phyloP scores from a whole-genome alignment of 2,797 vertebrate genomes.

The Labroides dimidiatus region DNA sequence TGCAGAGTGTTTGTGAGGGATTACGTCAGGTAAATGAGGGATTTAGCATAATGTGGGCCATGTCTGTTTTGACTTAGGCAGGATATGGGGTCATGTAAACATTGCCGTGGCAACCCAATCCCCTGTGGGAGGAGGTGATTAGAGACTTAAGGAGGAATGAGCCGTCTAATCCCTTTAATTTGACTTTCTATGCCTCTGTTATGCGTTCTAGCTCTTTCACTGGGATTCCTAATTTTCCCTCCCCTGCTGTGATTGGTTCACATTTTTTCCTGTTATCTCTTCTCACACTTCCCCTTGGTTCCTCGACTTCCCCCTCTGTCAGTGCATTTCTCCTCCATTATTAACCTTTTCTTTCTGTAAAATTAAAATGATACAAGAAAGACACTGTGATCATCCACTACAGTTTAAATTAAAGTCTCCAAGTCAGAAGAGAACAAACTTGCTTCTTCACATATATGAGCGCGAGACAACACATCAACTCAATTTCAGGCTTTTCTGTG shows the following conservation, averaged over 20 bases:
- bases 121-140: conserved; percentile 83
- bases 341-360: conserved; percentile 30
- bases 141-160: conserved; percentile 82
- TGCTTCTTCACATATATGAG: no score
- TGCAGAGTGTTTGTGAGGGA: conserved; percentile 66
- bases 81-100: conserved; percentile 81
- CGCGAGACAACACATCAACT: no score
- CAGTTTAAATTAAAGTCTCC: background rate
- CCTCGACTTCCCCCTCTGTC: background rate
- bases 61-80: conserved; percentile 73
- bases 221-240: conserved; percentile 26
- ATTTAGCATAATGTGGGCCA: conserved; percentile 81
- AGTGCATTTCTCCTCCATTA: background rate
- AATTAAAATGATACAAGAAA: no score
- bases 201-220: conserved; percentile 49
- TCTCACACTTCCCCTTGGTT: conserved; percentile 11
- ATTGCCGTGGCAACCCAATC: conserved; percentile 76
- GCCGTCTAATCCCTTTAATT: conserved; percentile 86
- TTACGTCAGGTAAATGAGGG: conserved; percentile 81
- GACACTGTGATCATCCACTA: background rate
- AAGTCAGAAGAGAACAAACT: no score
- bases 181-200: conserved; percentile 64
- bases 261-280: conserved; percentile 5
- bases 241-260: conserved; percentile 23
- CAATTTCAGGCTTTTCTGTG: no score